phyloP scores from a whole-genome alignment of 2,797 vertebrate species.

The Chaetophractus vellerosus region DNA sequence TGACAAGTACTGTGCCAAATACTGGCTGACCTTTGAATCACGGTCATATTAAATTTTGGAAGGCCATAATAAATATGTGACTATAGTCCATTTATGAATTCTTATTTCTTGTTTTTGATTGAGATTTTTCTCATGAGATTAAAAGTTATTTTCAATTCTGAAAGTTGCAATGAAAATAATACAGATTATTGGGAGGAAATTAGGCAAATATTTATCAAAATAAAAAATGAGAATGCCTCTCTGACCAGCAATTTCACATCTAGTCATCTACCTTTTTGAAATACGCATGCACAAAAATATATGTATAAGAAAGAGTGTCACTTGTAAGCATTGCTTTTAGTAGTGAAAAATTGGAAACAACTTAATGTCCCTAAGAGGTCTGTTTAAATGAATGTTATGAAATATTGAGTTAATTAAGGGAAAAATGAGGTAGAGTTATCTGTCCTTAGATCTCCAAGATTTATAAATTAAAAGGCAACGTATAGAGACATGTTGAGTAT shows the following conservation, averaged over 20 bases:
- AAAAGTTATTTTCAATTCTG: slow-evolving; percentile 58
- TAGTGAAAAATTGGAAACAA: no score
- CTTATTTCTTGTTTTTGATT: slow-evolving; percentile 11
- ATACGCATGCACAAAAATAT: neutral
- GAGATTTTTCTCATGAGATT: slow-evolving; percentile 52
- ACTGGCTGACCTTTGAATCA: neutral
- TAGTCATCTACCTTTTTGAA: slow-evolving; percentile 7
- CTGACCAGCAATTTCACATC: neutral
- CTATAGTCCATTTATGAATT: neutral
- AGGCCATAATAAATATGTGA: neutral
- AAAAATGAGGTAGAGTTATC: neutral
- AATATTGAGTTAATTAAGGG: slow-evolving; percentile 28
- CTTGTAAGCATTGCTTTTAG: neutral
- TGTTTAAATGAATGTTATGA: slow-evolving; percentile 9
- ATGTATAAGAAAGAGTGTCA: neutral
- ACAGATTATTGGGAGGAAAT: neutral
- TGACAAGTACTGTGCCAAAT: neutral
- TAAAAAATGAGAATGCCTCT: slow-evolving; percentile 36
- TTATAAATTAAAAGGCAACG: slow-evolving; percentile 5
- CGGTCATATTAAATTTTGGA: neutral
- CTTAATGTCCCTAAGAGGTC: neutral
- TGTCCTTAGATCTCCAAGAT: neutral
- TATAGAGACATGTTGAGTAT: neutral
- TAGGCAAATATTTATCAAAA: slow-evolving; percentile 42
- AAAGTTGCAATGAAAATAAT: slow-evolving; percentile 45